Percentiles rank a stretch among this genome's conserved stretches.
Conservation (phyloP, 2,797 vertebrate species). For the Chelon auratus region DNA sequence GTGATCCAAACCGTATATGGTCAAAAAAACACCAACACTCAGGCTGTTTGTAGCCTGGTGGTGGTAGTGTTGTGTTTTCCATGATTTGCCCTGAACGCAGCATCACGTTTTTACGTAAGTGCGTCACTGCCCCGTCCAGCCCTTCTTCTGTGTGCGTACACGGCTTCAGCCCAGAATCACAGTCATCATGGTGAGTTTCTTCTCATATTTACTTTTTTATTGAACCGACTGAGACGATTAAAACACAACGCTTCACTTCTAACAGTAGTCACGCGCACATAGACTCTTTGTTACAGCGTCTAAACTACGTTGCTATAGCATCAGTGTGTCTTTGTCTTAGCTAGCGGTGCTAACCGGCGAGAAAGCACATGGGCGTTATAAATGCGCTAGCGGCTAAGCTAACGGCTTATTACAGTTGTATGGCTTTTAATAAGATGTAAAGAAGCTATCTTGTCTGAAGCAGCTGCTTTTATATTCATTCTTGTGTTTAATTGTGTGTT, state of each 20-base stretch:
- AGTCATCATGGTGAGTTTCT: slow-evolving; percentile 75
- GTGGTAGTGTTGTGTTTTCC: rapidly evolving
- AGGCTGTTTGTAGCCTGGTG: neutral
- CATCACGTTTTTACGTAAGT: slow-evolving; percentile 34
- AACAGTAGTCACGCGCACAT: rapidly evolving
- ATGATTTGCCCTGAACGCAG: slow-evolving; percentile 12
- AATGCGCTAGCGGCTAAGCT: slow-evolving; percentile 50
- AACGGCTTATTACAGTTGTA: neutral
- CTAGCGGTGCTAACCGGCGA: slow-evolving; percentile 58
- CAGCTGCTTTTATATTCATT: rapidly evolving
- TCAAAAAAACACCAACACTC: neutral
- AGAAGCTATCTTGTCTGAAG: rapidly evolving
- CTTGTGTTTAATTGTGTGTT: neutral
- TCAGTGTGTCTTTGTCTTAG: slow-evolving; percentile 8
- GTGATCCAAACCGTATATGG: slow-evolving; percentile 1
- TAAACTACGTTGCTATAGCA: rapidly evolving
- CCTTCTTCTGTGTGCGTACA: slow-evolving; percentile 52
- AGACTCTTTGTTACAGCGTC: rapidly evolving
- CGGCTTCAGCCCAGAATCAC: slow-evolving; percentile 25
- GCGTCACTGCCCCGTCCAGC: slow-evolving; percentile 41
- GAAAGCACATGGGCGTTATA: slow-evolving; percentile 70
- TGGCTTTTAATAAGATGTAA: rapidly evolving
- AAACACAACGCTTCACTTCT: rapidly evolving
- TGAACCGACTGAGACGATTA: rapidly evolving
- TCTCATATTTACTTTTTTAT: rapidly evolving